Base-by-base conservation (phyloP, 1,140 invertebrate species). In the Eufriesea mexicana region DNA sequence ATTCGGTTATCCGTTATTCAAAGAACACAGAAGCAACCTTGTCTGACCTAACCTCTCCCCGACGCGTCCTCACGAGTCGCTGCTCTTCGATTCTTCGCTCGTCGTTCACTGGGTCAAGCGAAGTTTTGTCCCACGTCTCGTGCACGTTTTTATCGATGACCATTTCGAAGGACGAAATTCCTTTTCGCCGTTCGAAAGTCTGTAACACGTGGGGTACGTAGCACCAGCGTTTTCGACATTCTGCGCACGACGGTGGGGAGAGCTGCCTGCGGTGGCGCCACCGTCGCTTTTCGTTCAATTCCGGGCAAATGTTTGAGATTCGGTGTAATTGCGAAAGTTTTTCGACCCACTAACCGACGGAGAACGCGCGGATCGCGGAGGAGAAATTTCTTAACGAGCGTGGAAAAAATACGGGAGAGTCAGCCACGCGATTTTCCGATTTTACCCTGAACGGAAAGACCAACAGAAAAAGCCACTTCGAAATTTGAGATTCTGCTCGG, bases 301-400 rank as follows among this genome's bases (percentile, higher is more conserved):
- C 25, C 47, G 18, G 18, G 2, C 16, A 28, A 51, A 28, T 51
- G 68, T 51, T 71, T 71, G 68, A 51, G 68, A 51, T 28, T 20
- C 68, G n/a, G 25, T 51, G 25, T 71, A 71, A 71, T 51, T 71
- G 68, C 68, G 5, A 28, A 51, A 71, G 68, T 71, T 71, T 71
- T 51, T 28, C 45, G 16, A 28, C 47, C 14, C 67, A 25, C 45
- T n/a, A 28, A 71, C n/a, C 47, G 18, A 5, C 7, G 18, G 16
- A 0, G 18, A 28, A 49, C 25, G 18, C 67, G 16, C 18, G 68
- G 25, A 10, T 51, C 9, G 68, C 16, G 9, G 10, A 12, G 68
- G 10, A 71, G 28, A 71, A 28, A 51, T 71, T 23, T 71, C n/a
- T 71, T 51, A 71, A 71, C 45, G 16, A 49, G 45, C 45, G 4